These are phyloP conservation scores for Epirrita christyi DNA, from an alignment of 2,888 invertebrate genomes.

Conservation along the genomic window DNA sequence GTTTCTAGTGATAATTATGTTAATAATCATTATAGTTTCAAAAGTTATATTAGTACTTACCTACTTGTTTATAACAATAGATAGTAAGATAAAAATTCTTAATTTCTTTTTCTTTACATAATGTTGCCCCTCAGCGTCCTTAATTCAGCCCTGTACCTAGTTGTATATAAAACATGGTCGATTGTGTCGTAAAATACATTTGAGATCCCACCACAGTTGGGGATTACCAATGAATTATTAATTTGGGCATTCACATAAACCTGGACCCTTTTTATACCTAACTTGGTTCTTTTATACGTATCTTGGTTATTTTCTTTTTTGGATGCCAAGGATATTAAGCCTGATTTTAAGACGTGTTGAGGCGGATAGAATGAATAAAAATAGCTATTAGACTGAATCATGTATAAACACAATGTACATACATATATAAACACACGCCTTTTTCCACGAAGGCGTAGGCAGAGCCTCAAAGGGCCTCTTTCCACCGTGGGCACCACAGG, in stretches of 20 bases:
- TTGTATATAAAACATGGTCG: slow-evolving; percentile 59
- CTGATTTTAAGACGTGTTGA: slow-evolving; percentile 33
- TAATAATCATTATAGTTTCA: too few relatives aligned
- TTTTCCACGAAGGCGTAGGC: too few relatives aligned
- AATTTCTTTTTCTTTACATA: background rate
- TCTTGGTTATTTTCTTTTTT: slow-evolving; percentile 49
- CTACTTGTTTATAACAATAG: too few relatives aligned
- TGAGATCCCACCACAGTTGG: slow-evolving; percentile 62
- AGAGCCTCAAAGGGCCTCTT: too few relatives aligned
- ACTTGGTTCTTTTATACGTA: slow-evolving; percentile 27
- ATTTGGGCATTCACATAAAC: slow-evolving; percentile 73
- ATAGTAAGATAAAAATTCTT: background rate
- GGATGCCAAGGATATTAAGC: slow-evolving; percentile 31
- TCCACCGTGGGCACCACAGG: too few relatives aligned
- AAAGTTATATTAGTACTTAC: too few relatives aligned
- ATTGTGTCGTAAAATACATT: slow-evolving; percentile 73
- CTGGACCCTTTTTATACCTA: slow-evolving; percentile 60
- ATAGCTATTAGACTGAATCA: slow-evolving; percentile 15
- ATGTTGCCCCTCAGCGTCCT: slow-evolving; percentile 37
- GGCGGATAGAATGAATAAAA: slow-evolving; percentile 20
- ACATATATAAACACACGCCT: too few relatives aligned
- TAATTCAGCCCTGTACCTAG: slow-evolving; percentile 42
- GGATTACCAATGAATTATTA: slow-evolving; percentile 81
- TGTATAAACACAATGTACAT: too few relatives aligned
- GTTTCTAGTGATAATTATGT: too few relatives aligned